Base-by-base conservation (phyloP, 2,888 invertebrate genomes). In the Drosophila antonietae region DNA sequence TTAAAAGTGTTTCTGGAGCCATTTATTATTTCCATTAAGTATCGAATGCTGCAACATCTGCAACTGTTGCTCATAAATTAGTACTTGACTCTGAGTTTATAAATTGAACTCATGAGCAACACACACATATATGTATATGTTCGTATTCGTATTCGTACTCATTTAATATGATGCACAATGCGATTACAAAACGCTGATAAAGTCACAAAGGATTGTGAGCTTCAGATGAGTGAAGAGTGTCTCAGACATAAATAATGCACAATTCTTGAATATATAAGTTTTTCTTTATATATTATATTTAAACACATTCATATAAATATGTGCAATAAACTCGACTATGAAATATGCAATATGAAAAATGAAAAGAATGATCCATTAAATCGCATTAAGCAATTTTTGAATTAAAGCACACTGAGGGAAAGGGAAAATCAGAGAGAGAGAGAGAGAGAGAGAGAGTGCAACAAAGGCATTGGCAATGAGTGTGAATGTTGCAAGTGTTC, bases 401-500 rank as follows among this genome's bases (percentile, higher is more conserved):
- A 33, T 65, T 33, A 12, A 37, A 28, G 2, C 15, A 15, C 1
- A 61, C 28, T 33, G 28, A 49, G 35, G 18, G 46, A 56, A 8
- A 44, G 53, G 51, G 49, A 46, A 56, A 57, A 63, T 55, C 37
- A 73, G 64, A 51, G 15, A 23, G 37, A 28, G 52, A 18, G 61
- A 14, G 66, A 43, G 44, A 35, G 60, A 20, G 28, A 43, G 68
- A 59, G 69, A 10, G 71, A 59, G 43, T 35, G 52, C 43, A 56
- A 58, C 59, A 60, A 57, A 67, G 23, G 60, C 72, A 73, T 75
- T 82, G 74, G 68, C 71, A 81, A 77, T 66, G 61, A 78, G 85
- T 78, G 55, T 69, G 72, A 65, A 63, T 79, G 77, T 76, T 60
- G 80, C 79, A 79, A 79, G 68, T 80, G 70, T 85, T 84, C 83